Evolutionary conservation across 2,888 invertebrate genomes (phyloP), one percentile per base, ranked within the genome.

Genomic region (Cybosia mesomella): DNA sequence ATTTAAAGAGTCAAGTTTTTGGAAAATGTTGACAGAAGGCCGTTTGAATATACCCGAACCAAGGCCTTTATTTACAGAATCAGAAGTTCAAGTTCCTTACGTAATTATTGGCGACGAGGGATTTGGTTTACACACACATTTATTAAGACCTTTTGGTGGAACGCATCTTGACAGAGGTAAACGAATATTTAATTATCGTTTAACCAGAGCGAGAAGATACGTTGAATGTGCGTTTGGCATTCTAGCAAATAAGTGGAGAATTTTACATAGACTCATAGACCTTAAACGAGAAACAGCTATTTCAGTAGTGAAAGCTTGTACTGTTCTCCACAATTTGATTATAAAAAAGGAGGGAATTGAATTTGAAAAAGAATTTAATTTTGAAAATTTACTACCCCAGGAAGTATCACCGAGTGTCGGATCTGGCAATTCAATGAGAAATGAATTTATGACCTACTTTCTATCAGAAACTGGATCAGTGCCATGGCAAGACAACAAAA

Each of bases 161-260:
- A 7, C 32, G 75, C 77, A 75, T 72, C 64, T 71, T 60, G 73
- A 64, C 49, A 75, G 58, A 66, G 76, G 71, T 76, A 36, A 77
- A 77, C 79, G 72, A 72, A 74, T 83, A 67, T 86, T 82, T 70
- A 84, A 86, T 70, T 84, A 85, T 74, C 71, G 84, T 64, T 72
- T 85, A 60, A 80, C 74, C 49, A 77, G 83, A 74, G 79, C 83
- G 39, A 65, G 84, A 69, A 73, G 76, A 67, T 54, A 77, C 39
- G 74, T 81, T 57, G 79, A 81, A 71, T 83, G 79, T 61, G 72
- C 71, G 24, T 77, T 77, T 73, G 76, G 77, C 24, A 73, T 77
- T 58, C 61, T 77, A 67, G 73, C 78, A 18, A 81, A 80, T 68
- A 79, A 80, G 72, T 77, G 79, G 80, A 71, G 80, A 36, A 83